These are phyloP conservation scores for Diplodus sargus DNA, from an alignment of 2,797 vertebrate genomes.

Conservation along the genomic window DNA sequence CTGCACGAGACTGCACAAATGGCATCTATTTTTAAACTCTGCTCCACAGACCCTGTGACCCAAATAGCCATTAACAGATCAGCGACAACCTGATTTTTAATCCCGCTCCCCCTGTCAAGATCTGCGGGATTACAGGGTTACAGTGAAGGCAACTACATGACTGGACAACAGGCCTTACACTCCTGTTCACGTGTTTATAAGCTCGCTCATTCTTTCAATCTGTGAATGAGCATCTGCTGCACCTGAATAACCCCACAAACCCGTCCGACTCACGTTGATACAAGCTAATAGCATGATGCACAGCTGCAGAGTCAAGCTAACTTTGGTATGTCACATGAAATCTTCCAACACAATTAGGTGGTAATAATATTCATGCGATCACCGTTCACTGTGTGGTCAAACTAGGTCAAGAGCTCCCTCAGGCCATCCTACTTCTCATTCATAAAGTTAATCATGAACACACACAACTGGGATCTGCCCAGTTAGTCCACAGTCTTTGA, in stretches of 20 bases:
- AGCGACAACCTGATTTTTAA: conserved; percentile 79
- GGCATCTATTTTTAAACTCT: conserved; percentile 68
- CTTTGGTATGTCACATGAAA: neutral
- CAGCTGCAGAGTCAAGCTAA: neutral
- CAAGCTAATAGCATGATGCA: neutral
- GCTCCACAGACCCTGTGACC: conserved; percentile 73
- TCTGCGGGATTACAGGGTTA: conserved; percentile 73
- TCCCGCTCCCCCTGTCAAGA: conserved; percentile 67
- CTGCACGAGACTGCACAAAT: conserved; percentile 28
- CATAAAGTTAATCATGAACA: neutral
- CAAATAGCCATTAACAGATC: conserved; percentile 82
- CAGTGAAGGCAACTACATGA: conserved; percentile 44
- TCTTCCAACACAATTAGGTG: neutral
- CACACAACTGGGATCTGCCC: neutral
- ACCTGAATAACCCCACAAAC: conserved; percentile 4
- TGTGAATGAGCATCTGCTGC: conserved; percentile 54
- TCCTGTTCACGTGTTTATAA: conserved; percentile 33
- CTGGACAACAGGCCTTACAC: conserved; percentile 31
- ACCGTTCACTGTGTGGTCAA: neutral
- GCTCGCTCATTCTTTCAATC: conserved; percentile 41
- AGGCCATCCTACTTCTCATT: neutral
- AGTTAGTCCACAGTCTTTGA: neutral
- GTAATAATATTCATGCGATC: neutral
- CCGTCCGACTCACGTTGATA: neutral
- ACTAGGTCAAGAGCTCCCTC: conserved; percentile 23